Percentiles rank a stretch among this genome's conserved stretches.
Conservation (phyloP, 1,140 invertebrate genomes). For the Gonatopus flavifemur region DNA sequence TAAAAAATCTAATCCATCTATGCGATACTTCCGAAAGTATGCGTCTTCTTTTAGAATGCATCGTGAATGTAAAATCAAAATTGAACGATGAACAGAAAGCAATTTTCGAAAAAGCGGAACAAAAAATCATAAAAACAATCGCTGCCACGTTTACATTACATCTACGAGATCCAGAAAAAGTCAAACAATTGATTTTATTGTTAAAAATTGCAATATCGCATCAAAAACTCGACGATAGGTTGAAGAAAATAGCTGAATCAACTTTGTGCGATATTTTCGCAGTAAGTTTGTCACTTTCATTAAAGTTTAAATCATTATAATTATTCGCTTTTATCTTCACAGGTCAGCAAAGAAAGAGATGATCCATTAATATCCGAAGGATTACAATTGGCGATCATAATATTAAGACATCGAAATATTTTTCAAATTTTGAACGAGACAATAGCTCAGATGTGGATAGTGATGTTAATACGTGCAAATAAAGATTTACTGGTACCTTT, state of each 20-base stretch:
- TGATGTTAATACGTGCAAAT: slow-evolving; percentile 21
- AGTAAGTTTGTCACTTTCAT: slow-evolving; percentile 19
- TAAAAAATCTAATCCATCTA: slow-evolving; percentile 24
- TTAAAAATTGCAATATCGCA: slow-evolving; percentile 20
- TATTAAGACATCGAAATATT: slow-evolving; percentile 24
- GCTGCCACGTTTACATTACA: slow-evolving; percentile 16
- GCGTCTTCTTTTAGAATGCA: slow-evolving; percentile 26
- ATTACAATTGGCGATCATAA: slow-evolving; percentile 24
- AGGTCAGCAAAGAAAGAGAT: background rate
- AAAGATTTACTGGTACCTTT: slow-evolving; percentile 25
- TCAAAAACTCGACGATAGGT: slow-evolving; percentile 18
- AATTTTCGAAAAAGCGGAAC: slow-evolving; percentile 25
- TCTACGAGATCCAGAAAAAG: slow-evolving; percentile 12
- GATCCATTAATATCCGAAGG: slow-evolving; percentile 20
- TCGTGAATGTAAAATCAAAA: slow-evolving; percentile 28
- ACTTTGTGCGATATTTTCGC: slow-evolving; percentile 25
- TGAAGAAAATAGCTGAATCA: slow-evolving; percentile 20
- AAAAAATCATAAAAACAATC: slow-evolving; percentile 25
- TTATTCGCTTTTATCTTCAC: background rate
- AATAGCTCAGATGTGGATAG: slow-evolving; percentile 25
- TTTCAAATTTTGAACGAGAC: slow-evolving; percentile 19
- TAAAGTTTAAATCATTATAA: slow-evolving; percentile 3
- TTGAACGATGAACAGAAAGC: slow-evolving; percentile 26
- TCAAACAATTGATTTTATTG: slow-evolving; percentile 25
- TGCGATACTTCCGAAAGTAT: slow-evolving; percentile 3